Evolutionary conservation across 2,888 invertebrate genomes (phyloP), one percentile per base, ranked within the genome.

Genomic region (Hemithea aestivaria): DNA sequence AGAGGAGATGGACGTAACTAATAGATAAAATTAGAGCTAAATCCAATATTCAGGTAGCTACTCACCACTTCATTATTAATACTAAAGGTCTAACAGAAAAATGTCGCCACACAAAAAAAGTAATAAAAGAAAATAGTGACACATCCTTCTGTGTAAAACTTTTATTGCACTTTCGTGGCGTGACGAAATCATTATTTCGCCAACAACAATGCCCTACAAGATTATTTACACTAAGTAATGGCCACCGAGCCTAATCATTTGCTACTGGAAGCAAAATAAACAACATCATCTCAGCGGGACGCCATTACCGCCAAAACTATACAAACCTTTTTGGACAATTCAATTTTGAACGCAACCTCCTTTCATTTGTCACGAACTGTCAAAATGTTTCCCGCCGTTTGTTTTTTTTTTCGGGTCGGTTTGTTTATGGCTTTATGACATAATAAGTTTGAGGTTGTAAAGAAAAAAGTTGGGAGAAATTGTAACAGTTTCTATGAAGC

Each of bases 161-260:
- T 35, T 40, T 29, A 12, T 30, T 27, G 38, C 28, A 39, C 16
- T 31, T 10, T 44, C 25, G 27, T 43, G 55, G 62, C 71, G 56
- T 55, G 52, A 63, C 71, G 45, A 69, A 73, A 49, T 22, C 42
- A 36, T 59, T 66, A 55, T 66, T n/a, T 69, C 64, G 66, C 60
- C 56, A 58, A 59, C 49, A 56, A 70, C 54, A 62, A 58, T 50
- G 44, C 39, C 39, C 47, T 39, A 66, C 61, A 66, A 76, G 66
- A 79, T 82, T 81, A 84, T 84, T 82, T 81, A 83, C 76, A 76
- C 71, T 65, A 64, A 63, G 56, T 52, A 77, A 81, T 72, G 53
- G 73, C 65, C 39, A 79, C 83, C 83, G 82, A 81, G 75, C 71
- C 82, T 71, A 84, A 85, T 84, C 58, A 83, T 82, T 73, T 70